phyloP scores from a whole-genome alignment of 1,140 invertebrate species.

The Drosophila kepulauana region DNA sequence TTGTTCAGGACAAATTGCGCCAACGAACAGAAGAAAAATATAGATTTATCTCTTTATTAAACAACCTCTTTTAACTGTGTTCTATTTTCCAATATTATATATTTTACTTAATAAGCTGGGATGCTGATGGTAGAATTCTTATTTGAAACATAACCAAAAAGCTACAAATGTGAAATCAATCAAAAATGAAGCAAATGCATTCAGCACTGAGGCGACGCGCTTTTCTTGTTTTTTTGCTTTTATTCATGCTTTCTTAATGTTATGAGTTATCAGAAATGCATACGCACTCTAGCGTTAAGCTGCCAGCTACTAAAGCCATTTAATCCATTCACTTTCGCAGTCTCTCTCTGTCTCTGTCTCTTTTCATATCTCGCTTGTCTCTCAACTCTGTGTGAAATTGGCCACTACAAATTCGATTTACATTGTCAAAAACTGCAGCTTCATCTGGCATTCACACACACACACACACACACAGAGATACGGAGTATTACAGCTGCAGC shows the following conservation, averaged over 20 bases:
- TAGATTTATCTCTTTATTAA: no score
- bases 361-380: not conserved
- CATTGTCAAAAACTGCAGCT: constrained; percentile 43
- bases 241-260: constrained; percentile 2
- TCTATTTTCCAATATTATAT: no score
- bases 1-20: no score
- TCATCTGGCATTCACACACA: not conserved
- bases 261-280: constrained; percentile 33
- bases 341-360: not conserved
- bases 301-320: constrained; percentile 20
- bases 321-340: not conserved
- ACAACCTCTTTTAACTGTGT: no score
- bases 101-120: no score
- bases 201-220: constrained; percentile 1
- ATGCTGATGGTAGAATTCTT: no score
- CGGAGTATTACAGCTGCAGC: constrained; percentile 1
- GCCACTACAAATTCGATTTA: constrained; percentile 46
- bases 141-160: no score
- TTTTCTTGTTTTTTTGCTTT: not conserved
- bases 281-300: constrained; percentile 35
- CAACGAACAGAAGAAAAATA: no score
- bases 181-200: constrained; percentile 35
- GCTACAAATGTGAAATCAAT: no score
- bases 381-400: constrained; percentile 30
- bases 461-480: constrained; percentile 5